Base-by-base conservation (phyloP, 2,113 vertebrate genomes). In the Laterallus jamaicensis region DNA sequence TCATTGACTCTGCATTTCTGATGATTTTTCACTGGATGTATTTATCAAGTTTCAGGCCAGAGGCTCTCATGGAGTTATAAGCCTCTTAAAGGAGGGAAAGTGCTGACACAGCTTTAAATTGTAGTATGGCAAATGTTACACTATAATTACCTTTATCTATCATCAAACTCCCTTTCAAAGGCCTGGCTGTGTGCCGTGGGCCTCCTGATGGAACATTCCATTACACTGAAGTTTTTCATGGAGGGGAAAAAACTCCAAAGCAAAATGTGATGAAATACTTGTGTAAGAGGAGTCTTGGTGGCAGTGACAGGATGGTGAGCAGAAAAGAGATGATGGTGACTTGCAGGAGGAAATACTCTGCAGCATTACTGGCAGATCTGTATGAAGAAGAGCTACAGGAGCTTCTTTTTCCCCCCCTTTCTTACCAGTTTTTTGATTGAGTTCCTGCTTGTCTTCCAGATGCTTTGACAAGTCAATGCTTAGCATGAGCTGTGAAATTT, bases 121-220 rank as follows among this genome's bases (percentile, higher is more conserved):
- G 90, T 92, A 37, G 73, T 71, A 84, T 85, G 90, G 92, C 83
- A 93, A 97, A 84, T 76, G 88, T 89, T 94, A 84, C 86, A 20
- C 80, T 93, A 5, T 96, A 97, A 96, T 97, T 97, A 96, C 95
- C 92, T 94, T 96, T 95, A 93, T 96, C 88, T 97, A 84, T 96
- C 95, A 96, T 86, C 90, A 86, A 75, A 66, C 35, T 66, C 42
- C 15, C 62, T 94, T 92, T 92, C 86, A 88, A 83, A 79, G 54
- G 31, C 66, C 92, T 95, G 95, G 88, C 90, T 82, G 2, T 66
- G 54, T 92, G 90, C 88, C 14, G 4, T 81, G 69, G 79, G 80
- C 69, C 49, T 88, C 50, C 49, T 94, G 95, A 91, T 87, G 74
- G 86, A 95, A 93, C 96, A 77, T 62, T 93, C 28, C 55, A 71